Conservation (phyloP, 2,888 invertebrate genomes). For the Ectemnius lituratus region DNA sequence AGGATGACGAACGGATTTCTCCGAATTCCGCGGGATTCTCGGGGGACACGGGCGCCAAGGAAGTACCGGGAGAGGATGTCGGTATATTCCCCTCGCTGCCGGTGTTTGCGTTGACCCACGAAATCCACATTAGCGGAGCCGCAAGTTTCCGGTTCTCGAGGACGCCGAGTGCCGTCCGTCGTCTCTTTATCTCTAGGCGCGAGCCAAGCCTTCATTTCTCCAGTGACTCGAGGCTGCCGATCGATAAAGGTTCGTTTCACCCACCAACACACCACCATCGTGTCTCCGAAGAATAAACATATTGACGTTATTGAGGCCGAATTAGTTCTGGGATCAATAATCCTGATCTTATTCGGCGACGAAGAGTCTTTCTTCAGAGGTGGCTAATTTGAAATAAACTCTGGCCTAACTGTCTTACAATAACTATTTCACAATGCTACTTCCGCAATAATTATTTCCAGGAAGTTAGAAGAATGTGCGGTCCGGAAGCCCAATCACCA, state of each 20-base stretch:
- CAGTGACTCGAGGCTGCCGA: constrained; percentile 66
- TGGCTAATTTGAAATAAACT: no score
- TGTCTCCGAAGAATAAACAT: constrained; percentile 53
- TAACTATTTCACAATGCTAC: no score
- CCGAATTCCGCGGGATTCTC: constrained; percentile 12
- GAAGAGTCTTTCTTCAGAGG: no score
- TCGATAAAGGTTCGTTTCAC: constrained; percentile 57
- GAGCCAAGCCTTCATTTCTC: constrained; percentile 75
- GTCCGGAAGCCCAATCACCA: constrained; percentile 48
- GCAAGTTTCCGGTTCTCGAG: constrained; percentile 62
- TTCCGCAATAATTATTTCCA: no score
- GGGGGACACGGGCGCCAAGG: constrained; percentile 18
- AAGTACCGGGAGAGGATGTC: constrained; percentile 21
- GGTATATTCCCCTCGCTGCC: constrained; percentile 21
- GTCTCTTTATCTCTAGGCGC: constrained; percentile 58
- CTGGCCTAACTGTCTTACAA: no score
- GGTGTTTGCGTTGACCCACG: constrained; percentile 48
- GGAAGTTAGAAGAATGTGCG: no score
- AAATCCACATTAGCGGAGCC: constrained; percentile 50
- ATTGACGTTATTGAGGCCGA: constrained; percentile 39
- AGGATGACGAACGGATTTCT: constrained; percentile 8
- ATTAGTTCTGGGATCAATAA: constrained; percentile 47
- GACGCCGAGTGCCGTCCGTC: constrained; percentile 34
- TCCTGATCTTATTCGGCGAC: no score
- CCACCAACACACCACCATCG: constrained; percentile 27